Evolutionary conservation across 2,113 vertebrate genomes (phyloP).

Genomic region (Dolichallabes microphthalmus): DNA sequence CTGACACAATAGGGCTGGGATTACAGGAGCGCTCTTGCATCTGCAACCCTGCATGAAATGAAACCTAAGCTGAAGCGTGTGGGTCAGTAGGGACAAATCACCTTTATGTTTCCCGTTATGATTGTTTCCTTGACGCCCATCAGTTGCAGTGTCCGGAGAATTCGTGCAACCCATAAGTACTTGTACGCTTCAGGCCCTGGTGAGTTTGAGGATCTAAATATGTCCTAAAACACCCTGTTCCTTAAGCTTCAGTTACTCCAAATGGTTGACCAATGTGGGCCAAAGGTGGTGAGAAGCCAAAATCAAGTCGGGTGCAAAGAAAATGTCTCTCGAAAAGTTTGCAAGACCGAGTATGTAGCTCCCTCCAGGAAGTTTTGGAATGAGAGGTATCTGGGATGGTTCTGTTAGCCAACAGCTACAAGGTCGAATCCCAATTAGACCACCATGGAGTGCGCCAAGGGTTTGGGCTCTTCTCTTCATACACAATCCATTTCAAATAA

Average conservation of each 20-base stretch:
- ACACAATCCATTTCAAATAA: constrained; percentile 28
- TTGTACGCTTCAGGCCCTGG: constrained; percentile 11
- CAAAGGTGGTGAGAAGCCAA: constrained; percentile 60
- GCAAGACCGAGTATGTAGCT: constrained; percentile 25
- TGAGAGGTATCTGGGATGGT: constrained; percentile 39
- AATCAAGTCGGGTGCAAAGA: constrained; percentile 19
- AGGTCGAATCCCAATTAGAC: constrained; percentile 21
- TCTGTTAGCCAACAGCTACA: constrained; percentile 49
- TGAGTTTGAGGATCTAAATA: constrained; percentile 2
- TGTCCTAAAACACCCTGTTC: constrained; percentile 54
- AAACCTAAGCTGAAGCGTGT: neutral
- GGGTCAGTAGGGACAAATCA: constrained; percentile 21
- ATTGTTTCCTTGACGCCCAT: constrained; percentile 25
- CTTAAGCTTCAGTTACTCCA: constrained; percentile 54
- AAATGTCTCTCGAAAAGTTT: constrained; percentile 45
- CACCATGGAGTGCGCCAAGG: neutral
- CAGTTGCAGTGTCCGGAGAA: neutral
- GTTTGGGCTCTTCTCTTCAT: constrained; percentile 3
- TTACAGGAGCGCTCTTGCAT: constrained; percentile 25
- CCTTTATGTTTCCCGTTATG: constrained; percentile 14
- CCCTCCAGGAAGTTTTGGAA: constrained; percentile 31
- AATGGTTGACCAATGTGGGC: constrained; percentile 67
- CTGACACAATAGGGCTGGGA: constrained; percentile 41
- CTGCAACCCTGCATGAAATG: constrained; percentile 11
- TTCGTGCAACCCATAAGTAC: constrained; percentile 25